Percentiles rank a stretch among this genome's conserved stretches.
These are phyloP conservation scores for Amphiprion ocellaris DNA, from an alignment of 2,113 vertebrate species.

Conservation along the genomic window DNA sequence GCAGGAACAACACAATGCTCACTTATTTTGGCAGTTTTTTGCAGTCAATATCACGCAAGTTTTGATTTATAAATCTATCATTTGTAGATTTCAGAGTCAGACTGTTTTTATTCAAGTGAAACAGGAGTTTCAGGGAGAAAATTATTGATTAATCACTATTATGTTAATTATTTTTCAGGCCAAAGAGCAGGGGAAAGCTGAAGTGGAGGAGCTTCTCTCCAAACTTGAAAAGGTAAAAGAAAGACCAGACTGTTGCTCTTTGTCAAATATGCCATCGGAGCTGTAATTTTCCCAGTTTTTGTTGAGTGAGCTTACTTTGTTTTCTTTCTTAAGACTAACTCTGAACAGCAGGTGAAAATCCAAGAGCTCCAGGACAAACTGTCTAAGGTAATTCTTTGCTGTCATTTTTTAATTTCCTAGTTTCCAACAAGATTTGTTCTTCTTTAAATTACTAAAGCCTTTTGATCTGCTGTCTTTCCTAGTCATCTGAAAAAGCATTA, in stretches of 20 bases:
- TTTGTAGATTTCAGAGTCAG: background rate
- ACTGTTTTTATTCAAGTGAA: background rate
- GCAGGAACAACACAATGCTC: background rate
- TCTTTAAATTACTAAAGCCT: background rate
- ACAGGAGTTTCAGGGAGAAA: background rate
- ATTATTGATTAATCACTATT: background rate
- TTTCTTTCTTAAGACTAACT: constrained; percentile 88
- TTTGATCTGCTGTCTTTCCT: background rate
- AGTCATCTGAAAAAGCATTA: background rate
- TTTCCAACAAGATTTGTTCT: background rate
- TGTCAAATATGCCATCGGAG: background rate
- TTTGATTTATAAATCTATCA: background rate
- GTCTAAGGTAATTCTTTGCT: constrained; percentile 87
- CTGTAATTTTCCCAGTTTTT: background rate
- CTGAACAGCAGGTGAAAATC: constrained; percentile 97
- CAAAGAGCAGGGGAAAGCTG: constrained; percentile 96
- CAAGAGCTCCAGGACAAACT: constrained; percentile 98
- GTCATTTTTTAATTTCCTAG: background rate
- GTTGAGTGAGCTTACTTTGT: background rate
- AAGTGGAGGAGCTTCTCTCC: constrained; percentile 93
- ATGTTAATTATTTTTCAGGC: constrained; percentile 82
- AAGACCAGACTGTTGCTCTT: background rate
- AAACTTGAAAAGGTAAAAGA: constrained; percentile 94
- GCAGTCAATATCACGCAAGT: background rate
- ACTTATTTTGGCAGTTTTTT: background rate